Percentiles rank a stretch among this genome's conserved stretches.
phyloP scores from a whole-genome alignment of 2,888 invertebrate genomes.

The Matsumyia berberina region DNA sequence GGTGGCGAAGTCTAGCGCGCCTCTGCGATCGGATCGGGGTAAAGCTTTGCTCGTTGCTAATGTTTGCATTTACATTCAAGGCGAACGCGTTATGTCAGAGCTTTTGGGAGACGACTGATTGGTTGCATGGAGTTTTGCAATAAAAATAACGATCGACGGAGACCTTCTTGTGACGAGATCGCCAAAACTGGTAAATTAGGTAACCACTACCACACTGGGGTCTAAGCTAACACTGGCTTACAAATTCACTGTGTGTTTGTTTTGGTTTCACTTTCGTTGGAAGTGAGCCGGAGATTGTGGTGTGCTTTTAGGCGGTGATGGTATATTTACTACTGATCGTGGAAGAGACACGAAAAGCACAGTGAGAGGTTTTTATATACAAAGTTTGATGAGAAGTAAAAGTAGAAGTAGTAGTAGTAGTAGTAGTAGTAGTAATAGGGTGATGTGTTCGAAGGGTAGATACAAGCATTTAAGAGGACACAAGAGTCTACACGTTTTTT shows the following conservation, averaged over 20 bases:
- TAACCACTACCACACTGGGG: conserved; percentile 49
- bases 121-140: conserved; percentile 67
- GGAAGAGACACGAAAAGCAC: background rate
- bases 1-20: conserved; percentile 36
- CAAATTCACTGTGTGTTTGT: conserved; percentile 37
- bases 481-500: no score
- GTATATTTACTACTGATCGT: background rate
- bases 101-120: conserved; percentile 39
- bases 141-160: conserved; percentile 38
- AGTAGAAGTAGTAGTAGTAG: no score
- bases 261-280: conserved; percentile 80
- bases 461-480: no score
- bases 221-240: conserved; percentile 44
- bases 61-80: conserved; percentile 71
- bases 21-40: conserved; percentile 31
- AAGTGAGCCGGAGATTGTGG: conserved; percentile 7
- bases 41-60: conserved; percentile 66
- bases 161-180: conserved; percentile 20
- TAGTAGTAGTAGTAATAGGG: no score
- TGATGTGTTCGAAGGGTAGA: no score
- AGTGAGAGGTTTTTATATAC: no score
- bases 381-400: no score
- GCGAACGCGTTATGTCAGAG: conserved; percentile 70
- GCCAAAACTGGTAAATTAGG: conserved; percentile 73
- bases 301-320: conserved; percentile 74